Base-by-base conservation (phyloP, 1,140 invertebrate genomes). In the Trachymyrmex septentrionalis region DNA sequence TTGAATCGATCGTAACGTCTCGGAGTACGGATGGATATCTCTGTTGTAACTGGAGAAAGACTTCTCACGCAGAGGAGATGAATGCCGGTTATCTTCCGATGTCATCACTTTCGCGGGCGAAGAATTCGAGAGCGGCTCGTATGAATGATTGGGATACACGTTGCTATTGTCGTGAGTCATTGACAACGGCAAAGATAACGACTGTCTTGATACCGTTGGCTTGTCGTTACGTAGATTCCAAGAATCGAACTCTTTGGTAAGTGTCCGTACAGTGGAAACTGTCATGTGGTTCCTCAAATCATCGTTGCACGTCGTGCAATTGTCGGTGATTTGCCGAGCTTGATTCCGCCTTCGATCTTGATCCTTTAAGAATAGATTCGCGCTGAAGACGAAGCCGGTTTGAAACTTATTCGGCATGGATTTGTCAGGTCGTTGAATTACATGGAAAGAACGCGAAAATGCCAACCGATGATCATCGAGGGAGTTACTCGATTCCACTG, bases 1-100 rank as follows among this genome's bases (percentile, higher is more conserved):
- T 34, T 94, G 93, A 44, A 94, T 93, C 10, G 93, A 93, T 27
- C 88, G 91, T 2, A 93, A 69, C 0, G 92, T 93, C 50, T 92
- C 91, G 4, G 78, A 80, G 24, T 94, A 93, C 0, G 93, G 91
- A 84, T 50, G 69, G 30, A 91, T 89, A 78, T 94, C 89, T 19
- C 80, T 88, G 71, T 86, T 53, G 30, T 90, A 34, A 61, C 1
- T 27, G 34, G 53, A 24, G 27, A 48, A 14, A 6, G 38, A 73
- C 16, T 59, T 73, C 24, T 84, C 55, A 34, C 27, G 67, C 24
- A 5, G 12, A 27, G 3, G 9, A 48, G 80, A 12, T 9, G 67
- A 21, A 48, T 10, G 55, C 38, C 34, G 69, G 6, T 27, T 48
- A 38, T 7, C 19, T 10, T 66, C 34, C 21, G 48, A 19, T 5